Percentiles rank a stretch among this genome's conserved stretches.
Conservation (phyloP, 2,113 vertebrate species). For the Vireo altiloquus region DNA sequence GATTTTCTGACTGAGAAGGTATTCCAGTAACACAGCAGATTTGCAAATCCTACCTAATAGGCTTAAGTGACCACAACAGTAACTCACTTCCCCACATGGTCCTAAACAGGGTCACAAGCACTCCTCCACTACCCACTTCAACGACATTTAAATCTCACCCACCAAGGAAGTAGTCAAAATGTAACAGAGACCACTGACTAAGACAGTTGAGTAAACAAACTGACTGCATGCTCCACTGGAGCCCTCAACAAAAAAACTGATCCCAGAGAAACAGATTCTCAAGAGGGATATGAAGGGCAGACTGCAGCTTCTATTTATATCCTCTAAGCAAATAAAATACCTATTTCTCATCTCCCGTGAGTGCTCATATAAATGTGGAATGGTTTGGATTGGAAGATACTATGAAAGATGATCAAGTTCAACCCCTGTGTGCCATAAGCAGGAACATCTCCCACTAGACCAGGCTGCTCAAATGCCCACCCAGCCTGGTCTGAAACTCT, state of each 20-base stretch:
- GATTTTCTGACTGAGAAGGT: background rate
- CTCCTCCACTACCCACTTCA: accelerated
- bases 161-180: background rate
- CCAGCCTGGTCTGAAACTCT: background rate
- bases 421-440: background rate
- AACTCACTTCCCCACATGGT: background rate
- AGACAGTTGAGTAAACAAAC: background rate
- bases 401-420: background rate
- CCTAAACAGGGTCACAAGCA: background rate
- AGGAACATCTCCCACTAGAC: background rate
- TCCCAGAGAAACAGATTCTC: background rate
- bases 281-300: background rate
- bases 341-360: background rate
- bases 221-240: background rate
- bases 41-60: background rate
- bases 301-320: background rate
- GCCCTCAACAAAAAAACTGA: background rate
- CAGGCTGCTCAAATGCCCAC: background rate
- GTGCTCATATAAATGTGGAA: background rate
- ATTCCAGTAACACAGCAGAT: background rate
- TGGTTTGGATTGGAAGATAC: background rate
- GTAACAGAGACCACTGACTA: background rate
- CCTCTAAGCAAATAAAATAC: background rate
- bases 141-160: background rate
- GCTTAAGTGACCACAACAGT: background rate